These are phyloP conservation scores for Caenorhabditis panamensis DNA, from an alignment of 2,888 invertebrate genomes.

Conservation along the genomic window DNA sequence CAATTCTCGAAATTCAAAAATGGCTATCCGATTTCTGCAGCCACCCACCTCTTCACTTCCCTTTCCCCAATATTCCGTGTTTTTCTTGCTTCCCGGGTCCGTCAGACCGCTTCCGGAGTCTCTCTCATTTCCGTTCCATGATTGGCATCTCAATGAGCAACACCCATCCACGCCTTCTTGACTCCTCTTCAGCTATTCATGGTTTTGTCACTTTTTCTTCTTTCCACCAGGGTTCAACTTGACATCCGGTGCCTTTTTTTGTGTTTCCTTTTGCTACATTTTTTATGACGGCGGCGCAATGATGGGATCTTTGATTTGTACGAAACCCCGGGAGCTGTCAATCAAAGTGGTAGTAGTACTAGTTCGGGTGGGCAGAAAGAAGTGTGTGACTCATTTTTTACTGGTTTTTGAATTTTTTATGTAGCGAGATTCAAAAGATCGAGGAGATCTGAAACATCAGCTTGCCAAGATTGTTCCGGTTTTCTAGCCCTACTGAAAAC, in stretches of 20 bases:
- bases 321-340: not conserved
- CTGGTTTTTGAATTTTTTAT: constrained; percentile 23
- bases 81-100: constrained; percentile 7
- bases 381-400: constrained; percentile 25
- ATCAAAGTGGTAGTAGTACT: constrained; percentile 1
- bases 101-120: not conserved
- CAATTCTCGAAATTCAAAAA: constrained; percentile 3
- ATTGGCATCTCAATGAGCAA: constrained; percentile 43
- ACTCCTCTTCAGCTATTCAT: constrained; percentile 41
- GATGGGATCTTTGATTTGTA: constrained; percentile 27
- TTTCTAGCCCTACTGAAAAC: no score
- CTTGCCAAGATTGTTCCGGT: no score
- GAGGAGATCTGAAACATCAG: no score
- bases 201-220: constrained; percentile 22
- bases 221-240: not conserved
- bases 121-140: constrained; percentile 47
- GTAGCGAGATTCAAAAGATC: no score
- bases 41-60: constrained; percentile 19
- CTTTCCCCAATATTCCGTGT: constrained; percentile 10
- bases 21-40: constrained; percentile 30
- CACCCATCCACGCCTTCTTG: constrained; percentile 3
- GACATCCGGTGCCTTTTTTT: constrained; percentile 1
- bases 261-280: not conserved
- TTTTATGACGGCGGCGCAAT: not conserved
- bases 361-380: no score